phyloP scores from a whole-genome alignment of 2,797 vertebrate species.

The Dermochelys coriacea region DNA sequence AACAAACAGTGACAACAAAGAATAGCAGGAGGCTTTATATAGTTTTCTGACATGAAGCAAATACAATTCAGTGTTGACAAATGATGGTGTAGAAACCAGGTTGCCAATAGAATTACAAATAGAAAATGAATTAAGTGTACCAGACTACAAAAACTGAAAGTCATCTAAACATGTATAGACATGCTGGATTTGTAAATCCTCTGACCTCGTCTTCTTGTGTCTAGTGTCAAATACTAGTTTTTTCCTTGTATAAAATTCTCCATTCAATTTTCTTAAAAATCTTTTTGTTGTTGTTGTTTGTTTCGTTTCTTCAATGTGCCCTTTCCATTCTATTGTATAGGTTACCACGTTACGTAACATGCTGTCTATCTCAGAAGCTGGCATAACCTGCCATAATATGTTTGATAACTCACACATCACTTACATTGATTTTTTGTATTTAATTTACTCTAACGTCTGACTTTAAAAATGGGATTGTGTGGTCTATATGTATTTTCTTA shows the following conservation, averaged over 20 bases:
- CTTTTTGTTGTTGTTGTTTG: constrained; percentile 25
- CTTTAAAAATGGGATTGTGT: background rate
- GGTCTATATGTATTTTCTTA: background rate
- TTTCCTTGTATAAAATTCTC: background rate
- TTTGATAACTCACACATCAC: constrained; percentile 23
- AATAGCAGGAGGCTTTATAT: constrained; percentile 20
- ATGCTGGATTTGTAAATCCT: constrained; percentile 23
- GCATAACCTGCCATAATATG: background rate
- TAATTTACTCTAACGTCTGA: background rate
- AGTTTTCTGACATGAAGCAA: constrained; percentile 48
- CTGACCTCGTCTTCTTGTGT: background rate
- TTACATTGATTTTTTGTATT: background rate
- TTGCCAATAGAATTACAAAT: constrained; percentile 45
- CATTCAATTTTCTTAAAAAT: background rate
- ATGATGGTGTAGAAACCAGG: constrained; percentile 11
- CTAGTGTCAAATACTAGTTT: constrained; percentile 15
- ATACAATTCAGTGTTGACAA: constrained; percentile 57
- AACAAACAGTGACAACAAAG: constrained; percentile 41
- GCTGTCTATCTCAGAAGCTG: background rate
- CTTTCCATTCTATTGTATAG: constrained; percentile 13
- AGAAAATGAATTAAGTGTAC: constrained; percentile 66
- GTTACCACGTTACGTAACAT: constrained; percentile 22
- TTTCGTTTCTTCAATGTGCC: constrained; percentile 1
- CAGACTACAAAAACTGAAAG: constrained; percentile 51
- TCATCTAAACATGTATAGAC: constrained; percentile 30